Evolutionary conservation across 2,888 invertebrate genomes (phyloP).

Genomic region (Lydus trimaculatus): DNA sequence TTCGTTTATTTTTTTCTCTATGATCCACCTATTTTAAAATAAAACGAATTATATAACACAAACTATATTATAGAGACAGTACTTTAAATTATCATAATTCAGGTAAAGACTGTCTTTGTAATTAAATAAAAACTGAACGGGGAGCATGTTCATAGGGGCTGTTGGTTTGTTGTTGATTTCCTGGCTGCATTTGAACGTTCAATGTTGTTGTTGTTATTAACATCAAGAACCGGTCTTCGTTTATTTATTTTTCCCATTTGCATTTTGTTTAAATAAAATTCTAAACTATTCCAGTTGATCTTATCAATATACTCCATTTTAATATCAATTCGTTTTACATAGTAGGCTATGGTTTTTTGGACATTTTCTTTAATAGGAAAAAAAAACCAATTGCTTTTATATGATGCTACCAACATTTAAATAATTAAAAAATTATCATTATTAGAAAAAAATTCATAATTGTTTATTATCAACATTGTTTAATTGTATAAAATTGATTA

Average conservation of each 20-base stretch:
- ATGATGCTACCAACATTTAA: too few relatives aligned
- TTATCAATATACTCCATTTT: background rate
- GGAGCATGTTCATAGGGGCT: background rate
- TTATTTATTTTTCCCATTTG: background rate
- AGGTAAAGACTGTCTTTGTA: background rate
- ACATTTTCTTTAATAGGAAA: too few relatives aligned
- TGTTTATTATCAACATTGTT: too few relatives aligned
- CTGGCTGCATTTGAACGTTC: background rate
- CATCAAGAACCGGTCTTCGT: background rate
- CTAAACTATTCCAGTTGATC: background rate
- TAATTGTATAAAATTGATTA: background rate
- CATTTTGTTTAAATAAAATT: background rate
- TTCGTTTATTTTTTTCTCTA: background rate
- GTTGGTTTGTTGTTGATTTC: background rate
- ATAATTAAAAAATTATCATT: too few relatives aligned
- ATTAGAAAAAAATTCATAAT: too few relatives aligned
- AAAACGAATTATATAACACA: background rate
- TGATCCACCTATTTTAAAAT: background rate
- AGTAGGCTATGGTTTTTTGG: too few relatives aligned
- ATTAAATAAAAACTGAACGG: background rate
- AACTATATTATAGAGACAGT: background rate
- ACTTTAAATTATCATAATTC: background rate
- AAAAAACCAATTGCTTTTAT: too few relatives aligned
- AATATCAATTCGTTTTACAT: too few relatives aligned
- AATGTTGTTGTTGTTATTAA: background rate